phyloP scores from a whole-genome alignment of 2,888 invertebrate species.

The Marronus borbonicus region DNA sequence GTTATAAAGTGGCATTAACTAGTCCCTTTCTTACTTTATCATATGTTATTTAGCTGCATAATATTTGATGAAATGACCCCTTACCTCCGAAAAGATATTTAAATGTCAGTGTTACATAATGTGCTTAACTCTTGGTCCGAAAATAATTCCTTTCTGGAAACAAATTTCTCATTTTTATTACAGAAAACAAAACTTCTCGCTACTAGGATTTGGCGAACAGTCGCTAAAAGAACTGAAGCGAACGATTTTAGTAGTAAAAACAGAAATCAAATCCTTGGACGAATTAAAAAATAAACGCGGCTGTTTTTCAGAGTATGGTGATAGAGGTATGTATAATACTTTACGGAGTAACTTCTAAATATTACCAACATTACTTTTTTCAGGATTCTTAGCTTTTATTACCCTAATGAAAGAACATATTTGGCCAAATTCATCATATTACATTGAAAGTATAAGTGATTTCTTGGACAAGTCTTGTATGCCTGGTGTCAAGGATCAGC shows the following conservation, averaged over 20 bases:
- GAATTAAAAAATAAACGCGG: constrained; percentile 74
- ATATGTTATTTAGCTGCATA: too few species aligned
- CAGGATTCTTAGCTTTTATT: constrained; percentile 77
- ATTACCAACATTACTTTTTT: not conserved
- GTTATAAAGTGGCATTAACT: too few species aligned
- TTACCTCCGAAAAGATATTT: too few species aligned
- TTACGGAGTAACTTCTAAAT: not conserved
- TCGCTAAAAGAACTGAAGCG: constrained; percentile 69
- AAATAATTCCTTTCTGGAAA: not conserved
- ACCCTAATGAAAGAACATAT: constrained; percentile 72
- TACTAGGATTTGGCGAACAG: constrained; percentile 75
- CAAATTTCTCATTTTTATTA: not conserved
- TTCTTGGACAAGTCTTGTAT: constrained; percentile 76
- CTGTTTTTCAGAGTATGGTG: constrained; percentile 80
- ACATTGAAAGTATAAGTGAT: constrained; percentile 72
- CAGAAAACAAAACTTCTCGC: constrained; percentile 73
- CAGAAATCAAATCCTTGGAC: constrained; percentile 66
- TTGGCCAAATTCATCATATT: constrained; percentile 73
- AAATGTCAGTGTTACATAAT: too few species aligned
- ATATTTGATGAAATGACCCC: too few species aligned
- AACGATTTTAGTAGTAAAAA: constrained; percentile 73
- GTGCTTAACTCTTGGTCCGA: too few species aligned
- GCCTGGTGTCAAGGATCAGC: constrained; percentile 67
- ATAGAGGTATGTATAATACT: constrained; percentile 72
- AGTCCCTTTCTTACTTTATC: too few species aligned